Conservation (phyloP, 2,113 vertebrate genomes). For the Hyaena hyaena region DNA sequence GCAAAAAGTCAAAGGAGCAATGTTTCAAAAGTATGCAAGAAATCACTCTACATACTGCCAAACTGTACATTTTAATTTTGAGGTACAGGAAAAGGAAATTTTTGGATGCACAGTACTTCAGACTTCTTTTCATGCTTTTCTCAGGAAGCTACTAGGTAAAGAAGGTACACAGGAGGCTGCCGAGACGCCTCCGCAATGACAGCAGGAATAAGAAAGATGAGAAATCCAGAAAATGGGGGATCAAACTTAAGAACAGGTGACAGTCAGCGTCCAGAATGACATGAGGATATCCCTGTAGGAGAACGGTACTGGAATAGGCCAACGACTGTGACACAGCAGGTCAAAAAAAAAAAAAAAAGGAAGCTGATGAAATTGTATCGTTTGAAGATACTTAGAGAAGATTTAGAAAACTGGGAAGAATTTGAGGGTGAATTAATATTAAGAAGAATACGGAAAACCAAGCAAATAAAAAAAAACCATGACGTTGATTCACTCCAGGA, state of each 20-base stretch:
- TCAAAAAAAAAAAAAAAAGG: neutral
- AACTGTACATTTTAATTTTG: neutral
- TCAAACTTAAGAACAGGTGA: neutral
- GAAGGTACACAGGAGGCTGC: neutral
- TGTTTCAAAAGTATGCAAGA: neutral
- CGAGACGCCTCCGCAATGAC: too few relatives aligned
- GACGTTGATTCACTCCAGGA: neutral
- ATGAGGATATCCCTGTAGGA: neutral
- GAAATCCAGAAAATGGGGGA: neutral
- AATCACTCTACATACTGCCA: neutral
- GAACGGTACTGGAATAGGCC: neutral
- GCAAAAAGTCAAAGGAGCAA: neutral
- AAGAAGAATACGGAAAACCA: neutral
- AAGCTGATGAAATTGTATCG: neutral
- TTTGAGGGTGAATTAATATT: neutral
- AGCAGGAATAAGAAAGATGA: neutral
- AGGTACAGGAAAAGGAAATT: neutral
- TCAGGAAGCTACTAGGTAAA: neutral
- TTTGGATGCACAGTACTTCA: neutral
- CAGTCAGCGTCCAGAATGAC: neutral
- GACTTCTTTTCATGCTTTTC: neutral
- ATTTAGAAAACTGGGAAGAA: neutral
- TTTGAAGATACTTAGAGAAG: neutral
- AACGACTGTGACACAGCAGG: neutral
- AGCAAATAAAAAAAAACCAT: neutral